Conservation (phyloP, 1,140 invertebrate species). For the Meteorus sp. region DNA sequence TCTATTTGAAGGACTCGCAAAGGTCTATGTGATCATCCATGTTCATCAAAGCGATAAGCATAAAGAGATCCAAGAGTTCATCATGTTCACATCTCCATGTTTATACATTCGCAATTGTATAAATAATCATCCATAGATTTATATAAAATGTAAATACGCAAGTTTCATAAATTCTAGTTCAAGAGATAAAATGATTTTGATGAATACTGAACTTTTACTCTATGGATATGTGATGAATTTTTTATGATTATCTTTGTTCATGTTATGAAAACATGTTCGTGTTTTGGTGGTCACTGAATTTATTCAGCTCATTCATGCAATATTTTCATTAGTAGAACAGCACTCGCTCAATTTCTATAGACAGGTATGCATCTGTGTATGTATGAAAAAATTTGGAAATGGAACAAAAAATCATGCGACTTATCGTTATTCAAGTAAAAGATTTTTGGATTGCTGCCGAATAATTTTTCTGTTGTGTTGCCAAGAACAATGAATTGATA, state of each 20-base stretch:
- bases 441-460: conserved; percentile 5
- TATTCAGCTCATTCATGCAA: not conserved
- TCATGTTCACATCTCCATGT: not conserved
- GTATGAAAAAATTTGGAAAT: no score
- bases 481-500: not conserved
- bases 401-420: no score
- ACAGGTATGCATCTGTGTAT: no score
- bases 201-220: no score
- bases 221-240: no score
- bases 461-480: not conserved
- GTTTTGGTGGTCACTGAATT: not conserved
- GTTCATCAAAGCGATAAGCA: not conserved
- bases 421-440: not conserved
- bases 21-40: not conserved
- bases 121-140: no score
- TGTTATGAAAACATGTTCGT: not conserved
- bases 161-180: no score
- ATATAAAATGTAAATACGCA: no score
- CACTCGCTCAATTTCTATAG: no score
- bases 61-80: not conserved
- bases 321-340: conserved; percentile 1
- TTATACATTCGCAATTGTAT: not conserved
- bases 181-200: no score
- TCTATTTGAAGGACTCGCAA: not conserved
- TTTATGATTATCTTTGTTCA: not conserved